Base-by-base conservation (phyloP, 35 echinoderm and acorn worm species). In the Strongylocentrotus purpuratus region DNA sequence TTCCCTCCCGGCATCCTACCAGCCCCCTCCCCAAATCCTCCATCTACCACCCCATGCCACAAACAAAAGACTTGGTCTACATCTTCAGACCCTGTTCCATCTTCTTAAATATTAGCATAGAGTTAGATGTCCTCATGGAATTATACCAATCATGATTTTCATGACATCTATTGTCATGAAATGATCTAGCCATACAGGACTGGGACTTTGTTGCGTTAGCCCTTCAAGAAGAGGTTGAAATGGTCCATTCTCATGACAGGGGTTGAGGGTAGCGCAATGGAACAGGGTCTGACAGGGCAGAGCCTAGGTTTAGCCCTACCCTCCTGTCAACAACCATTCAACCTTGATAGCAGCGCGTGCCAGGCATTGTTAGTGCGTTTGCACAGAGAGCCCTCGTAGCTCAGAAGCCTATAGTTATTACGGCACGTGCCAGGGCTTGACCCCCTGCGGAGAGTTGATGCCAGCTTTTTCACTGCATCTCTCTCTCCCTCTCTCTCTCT, bases 361-460 rank as follows among this genome's bases (percentile, higher is more conserved):
- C 33, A 41, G 25, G 33, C 87, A 89, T 89, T 89, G 87, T 89
- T 89, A 41, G 45, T 89, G 33, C 87, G 12, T 33, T 89, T 89
- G 33, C 32, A 46, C 45, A 46, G 33, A 41, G 87, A 89, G 87
- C 87, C n/a, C 33, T 41, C 32, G 45, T 41, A 89, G 87, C 45
- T 46, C 45, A 46, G 33, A 89, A 46, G 32, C 32, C 45, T 41
- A 33, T 33, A 41, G 87, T 41, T 41, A 89, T 33, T 46, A 41
- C 32, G 87, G 87, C 87, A 89, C 87, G 87, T 89, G 87, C 87
- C 87, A 31, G 87, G 87, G 87, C 87, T 89, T 89, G 87, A 89
- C 87, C 87, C 87, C 87, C 87, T 41, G 87, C 45, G 33, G 87
- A 89, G 87, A 89, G 87, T 46, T 22, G 87, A 46, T 89, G 32